phyloP scores from a whole-genome alignment of 2,113 vertebrate genomes.

The Deroptyus accipitrinus region DNA sequence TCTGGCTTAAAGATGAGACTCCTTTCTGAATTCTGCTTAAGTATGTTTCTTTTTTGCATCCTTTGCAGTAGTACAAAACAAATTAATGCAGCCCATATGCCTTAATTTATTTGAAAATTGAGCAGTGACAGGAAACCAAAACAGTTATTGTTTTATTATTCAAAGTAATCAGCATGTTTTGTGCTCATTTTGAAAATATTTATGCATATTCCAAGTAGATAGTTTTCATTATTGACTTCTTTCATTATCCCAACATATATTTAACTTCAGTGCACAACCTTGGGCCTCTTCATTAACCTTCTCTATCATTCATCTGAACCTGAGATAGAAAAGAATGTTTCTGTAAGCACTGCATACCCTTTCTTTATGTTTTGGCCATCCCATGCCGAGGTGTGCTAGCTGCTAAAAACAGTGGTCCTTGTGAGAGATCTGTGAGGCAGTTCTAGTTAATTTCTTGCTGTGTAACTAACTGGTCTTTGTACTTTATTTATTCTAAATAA shows the following conservation, averaged over 20 bases:
- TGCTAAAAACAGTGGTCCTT: background rate
- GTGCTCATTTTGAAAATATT: background rate
- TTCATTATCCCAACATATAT: background rate
- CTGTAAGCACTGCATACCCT: background rate
- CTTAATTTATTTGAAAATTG: constrained; percentile 7
- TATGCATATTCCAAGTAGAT: background rate
- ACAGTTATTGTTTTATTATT: background rate
- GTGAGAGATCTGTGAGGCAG: background rate
- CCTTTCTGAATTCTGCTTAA: background rate
- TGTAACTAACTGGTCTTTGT: background rate
- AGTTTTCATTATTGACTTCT: background rate
- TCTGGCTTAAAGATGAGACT: background rate
- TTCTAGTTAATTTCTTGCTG: background rate
- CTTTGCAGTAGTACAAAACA: background rate
- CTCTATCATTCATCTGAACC: background rate
- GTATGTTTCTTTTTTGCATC: constrained; percentile 5
- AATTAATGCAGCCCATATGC: background rate
- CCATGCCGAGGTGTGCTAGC: background rate
- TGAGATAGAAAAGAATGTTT: background rate
- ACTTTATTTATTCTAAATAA: background rate
- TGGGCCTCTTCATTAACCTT: background rate
- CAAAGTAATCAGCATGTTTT: background rate
- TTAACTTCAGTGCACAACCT: background rate
- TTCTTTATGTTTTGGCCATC: background rate
- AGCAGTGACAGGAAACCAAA: background rate